Evolutionary conservation across 1,140 invertebrate species (phyloP).

Genomic region (Lucilia cuprina): DNA sequence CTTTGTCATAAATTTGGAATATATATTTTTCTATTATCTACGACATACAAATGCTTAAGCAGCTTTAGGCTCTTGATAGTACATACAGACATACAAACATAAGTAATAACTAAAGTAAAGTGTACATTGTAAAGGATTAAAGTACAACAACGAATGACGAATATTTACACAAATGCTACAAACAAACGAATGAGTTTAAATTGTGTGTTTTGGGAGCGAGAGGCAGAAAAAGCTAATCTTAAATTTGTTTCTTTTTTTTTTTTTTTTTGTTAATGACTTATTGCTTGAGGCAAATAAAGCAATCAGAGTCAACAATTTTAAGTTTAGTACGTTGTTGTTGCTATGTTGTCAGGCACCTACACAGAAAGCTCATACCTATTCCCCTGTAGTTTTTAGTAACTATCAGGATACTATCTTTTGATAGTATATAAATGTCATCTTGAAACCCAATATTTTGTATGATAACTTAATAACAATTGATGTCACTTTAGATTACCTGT

Average conservation of each 20-base stretch:
- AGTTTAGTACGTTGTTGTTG: neutral
- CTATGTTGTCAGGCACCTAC: neutral
- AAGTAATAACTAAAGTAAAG: no score
- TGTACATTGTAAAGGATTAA: neutral
- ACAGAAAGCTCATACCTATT: neutral
- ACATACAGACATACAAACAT: neutral
- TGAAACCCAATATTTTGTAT: no score
- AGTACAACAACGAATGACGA: neutral
- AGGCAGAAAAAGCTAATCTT: constrained; percentile 32
- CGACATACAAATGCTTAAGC: neutral
- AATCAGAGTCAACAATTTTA: constrained; percentile 31
- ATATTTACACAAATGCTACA: neutral
- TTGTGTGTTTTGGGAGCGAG: neutral
- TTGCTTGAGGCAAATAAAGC: constrained; percentile 36
- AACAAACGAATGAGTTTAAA: neutral
- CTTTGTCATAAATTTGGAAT: neutral
- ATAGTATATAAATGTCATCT: no score
- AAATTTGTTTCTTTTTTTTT: no score
- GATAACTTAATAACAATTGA: no score
- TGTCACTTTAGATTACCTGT: no score
- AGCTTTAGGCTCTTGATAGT: neutral
- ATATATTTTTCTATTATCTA: neutral
- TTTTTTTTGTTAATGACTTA: constrained; percentile 41
- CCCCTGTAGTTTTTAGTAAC: no score
- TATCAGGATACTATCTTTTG: no score